Base-by-base conservation (phyloP, 2,888 invertebrate genomes). In the Lasioglossum vierecki region DNA sequence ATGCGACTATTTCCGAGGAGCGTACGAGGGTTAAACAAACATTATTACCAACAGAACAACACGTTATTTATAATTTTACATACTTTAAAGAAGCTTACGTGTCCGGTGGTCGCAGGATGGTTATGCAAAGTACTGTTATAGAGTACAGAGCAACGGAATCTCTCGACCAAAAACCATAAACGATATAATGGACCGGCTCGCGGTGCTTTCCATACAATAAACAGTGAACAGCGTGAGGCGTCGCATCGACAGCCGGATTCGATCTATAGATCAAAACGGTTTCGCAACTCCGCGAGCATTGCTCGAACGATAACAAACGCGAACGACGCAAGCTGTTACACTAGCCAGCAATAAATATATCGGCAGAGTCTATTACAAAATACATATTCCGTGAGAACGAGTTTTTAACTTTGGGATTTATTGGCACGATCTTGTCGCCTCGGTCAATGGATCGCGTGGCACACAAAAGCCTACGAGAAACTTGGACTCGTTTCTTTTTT, bases 281-380 rank as follows among this genome's bases (percentile, higher is more conserved):
- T 84, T 77, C 74, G 77, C 82, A 78, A 84, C n/a, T 30, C 22
- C 44, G 63, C 74, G 77, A 84, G 78, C 53, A 49, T 30, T 74
- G 46, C 35, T 60, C 68, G n/a, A 77, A 66, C 30, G 77, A 77
- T 77, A 84, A 49, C 66, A 57, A 39, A 39, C 30, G 82, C 6
- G 74, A 83, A 76, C 35, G 66, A 72, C 57, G 80, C 46, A 49
- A 82, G 13, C 83, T 73, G 83, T 75, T 83, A 68, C 22, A n/a
- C 46, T 57, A 57, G 63, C 74, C 30, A 75, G 49, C 82, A 84
- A 84, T 84, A 84, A 84, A 84, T 75, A 82, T 78, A 78, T 60
- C 75, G 35, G 35, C 63, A 26, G 72, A 76, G 71, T 76, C 82
- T 72, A 73, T 79, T 83, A 76, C 73, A 76, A 85, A 79, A 83